Evolutionary conservation across 2,113 vertebrate species (phyloP), one percentile per base, ranked within the genome.

Genomic region (Nyctibius bracteatus): DNA sequence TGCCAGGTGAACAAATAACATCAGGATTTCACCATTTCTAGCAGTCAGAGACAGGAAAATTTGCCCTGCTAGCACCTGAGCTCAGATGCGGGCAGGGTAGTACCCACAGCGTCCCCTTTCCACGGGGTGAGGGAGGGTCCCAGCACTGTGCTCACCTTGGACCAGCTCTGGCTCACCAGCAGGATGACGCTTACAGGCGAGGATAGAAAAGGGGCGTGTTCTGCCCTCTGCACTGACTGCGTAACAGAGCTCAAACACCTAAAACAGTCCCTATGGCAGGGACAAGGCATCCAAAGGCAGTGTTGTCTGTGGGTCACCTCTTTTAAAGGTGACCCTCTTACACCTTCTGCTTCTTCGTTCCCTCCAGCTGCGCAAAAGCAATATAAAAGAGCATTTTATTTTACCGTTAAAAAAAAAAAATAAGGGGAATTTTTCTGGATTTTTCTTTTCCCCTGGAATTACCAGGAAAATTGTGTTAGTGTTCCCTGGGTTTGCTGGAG

Each of bases 1-100:
- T 75, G 88, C 92, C 96, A 88, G 92, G 90, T 72, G 92, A 94
- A 33, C 16, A 54, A 82, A 91, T 57, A 35, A 55, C 8, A 39
- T 52, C 19, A 51, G 85, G 90, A 15, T 90, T 68, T 89, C 51
- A 55, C 8, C 15, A 4, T 83, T 66, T 28, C 37, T 44, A 37
- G 55, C 27, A 0, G 39, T 63, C 1, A 0, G 37, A 46, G 66
- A 21, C 8, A 21, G 46, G 41, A 54, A 23, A 61, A 43, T 54
- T 14, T 21, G 24, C 24, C 49, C 1, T 3, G 24, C 1, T 5
- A 74, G 74, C 1, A 1, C 41, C 49, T 7, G 51, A 44, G 81
- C 41, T 5, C 2, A 2, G 77, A 5, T 18, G 52, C 1, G 3
- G 61, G 61, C 27, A 31, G 33, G 30, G 22, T 20, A 44, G 39